Conservation (phyloP, 1,140 invertebrate genomes). For the Drosophila kurseongensis region DNA sequence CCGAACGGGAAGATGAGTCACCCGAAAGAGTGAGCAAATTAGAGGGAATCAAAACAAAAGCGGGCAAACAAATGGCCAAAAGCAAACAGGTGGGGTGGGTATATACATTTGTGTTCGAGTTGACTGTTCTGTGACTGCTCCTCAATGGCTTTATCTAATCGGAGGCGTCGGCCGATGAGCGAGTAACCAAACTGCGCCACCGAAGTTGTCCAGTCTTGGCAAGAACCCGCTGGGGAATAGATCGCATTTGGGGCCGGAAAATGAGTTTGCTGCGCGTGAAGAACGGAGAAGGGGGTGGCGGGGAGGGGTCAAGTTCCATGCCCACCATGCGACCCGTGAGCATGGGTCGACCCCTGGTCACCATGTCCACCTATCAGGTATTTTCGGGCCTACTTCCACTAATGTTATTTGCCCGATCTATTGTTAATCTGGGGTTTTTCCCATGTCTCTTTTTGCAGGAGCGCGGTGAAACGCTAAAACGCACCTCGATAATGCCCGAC, state of each 20-base stretch:
- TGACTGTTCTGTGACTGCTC: conserved; percentile 34
- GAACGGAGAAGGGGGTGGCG: conserved; percentile 6
- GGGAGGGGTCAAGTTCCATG: conserved; percentile 38
- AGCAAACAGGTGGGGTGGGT: conserved; percentile 36
- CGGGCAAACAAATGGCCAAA: conserved; percentile 48
- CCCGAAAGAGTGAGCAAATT: not conserved
- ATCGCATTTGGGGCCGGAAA: conserved; percentile 26
- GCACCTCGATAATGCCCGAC: conserved; percentile 77
- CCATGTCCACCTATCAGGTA: conserved; percentile 73
- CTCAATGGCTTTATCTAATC: conserved; percentile 64
- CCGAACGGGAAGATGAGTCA: conserved; percentile 12
- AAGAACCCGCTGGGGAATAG: conserved; percentile 9
- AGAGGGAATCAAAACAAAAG: conserved; percentile 47
- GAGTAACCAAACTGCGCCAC: conserved; percentile 11
- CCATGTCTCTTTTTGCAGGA: conserved; percentile 38
- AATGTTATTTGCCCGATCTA: not conserved
- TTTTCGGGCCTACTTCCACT: not conserved
- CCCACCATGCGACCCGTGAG: conserved; percentile 71
- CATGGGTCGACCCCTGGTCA: conserved; percentile 63
- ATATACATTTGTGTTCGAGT: not conserved
- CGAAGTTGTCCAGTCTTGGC: conserved; percentile 40
- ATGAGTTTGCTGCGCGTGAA: conserved; percentile 73
- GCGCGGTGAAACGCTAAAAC: conserved; percentile 72
- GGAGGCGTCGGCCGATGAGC: conserved; percentile 1
- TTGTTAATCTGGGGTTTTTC: conserved; percentile 2